A percentile compares a stretch with the other conserved stretches of the same genome.
These are phyloP conservation scores for Petrolisthes manimaculis DNA, from an alignment of 2,888 invertebrate genomes.

Conservation along the genomic window DNA sequence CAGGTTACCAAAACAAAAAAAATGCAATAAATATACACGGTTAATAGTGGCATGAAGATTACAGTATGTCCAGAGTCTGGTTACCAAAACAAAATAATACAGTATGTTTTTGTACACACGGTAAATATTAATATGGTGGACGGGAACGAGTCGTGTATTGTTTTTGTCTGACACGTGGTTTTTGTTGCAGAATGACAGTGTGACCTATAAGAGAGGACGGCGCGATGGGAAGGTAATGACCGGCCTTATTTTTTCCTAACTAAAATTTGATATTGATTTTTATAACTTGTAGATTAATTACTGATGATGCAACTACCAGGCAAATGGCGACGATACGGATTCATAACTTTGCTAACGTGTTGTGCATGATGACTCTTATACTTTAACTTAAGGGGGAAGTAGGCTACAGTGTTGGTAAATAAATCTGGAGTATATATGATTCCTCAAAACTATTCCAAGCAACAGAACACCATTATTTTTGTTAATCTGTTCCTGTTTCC, in stretches of 20 bases:
- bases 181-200: slow-evolving; percentile 44
- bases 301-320: neutral
- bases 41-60: no score
- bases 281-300: neutral
- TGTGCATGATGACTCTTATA: neutral
- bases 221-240: slow-evolving; percentile 46
- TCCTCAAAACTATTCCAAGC: no score
- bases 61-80: no score
- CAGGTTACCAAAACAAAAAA: no score
- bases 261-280: neutral
- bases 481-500: no score
- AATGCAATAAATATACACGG: no score
- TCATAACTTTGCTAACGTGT: neutral
- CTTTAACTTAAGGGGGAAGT: no score
- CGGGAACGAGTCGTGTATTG: neutral
- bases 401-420: no score
- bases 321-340: neutral
- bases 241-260: neutral
- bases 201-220: slow-evolving; percentile 29
- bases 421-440: no score
- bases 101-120: neutral
- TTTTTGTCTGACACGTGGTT: slow-evolving; percentile 13
- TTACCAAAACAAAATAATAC: no score
- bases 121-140: neutral
- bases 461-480: no score